Conservation (phyloP, 1,140 invertebrate species). For the Schlechtendalia chinensis region DNA sequence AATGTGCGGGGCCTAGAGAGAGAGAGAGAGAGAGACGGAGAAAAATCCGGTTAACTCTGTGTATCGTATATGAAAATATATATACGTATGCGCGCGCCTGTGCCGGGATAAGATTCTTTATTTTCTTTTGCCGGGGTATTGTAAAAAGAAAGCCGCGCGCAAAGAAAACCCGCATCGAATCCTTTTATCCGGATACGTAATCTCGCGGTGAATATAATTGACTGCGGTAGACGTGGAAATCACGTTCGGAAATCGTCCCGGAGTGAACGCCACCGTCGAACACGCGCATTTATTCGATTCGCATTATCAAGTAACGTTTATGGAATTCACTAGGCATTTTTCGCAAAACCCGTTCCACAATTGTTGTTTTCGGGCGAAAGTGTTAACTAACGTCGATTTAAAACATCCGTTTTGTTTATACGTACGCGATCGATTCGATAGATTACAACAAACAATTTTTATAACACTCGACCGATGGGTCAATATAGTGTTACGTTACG, state of each 20-base stretch:
- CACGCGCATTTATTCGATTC: not conserved
- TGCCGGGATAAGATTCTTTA: not conserved
- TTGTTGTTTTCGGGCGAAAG: no score
- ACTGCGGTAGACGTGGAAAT: slow-evolving; percentile 21
- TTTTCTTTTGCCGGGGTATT: not conserved
- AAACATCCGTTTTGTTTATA: no score
- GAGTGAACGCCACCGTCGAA: not conserved
- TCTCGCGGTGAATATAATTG: slow-evolving; percentile 11
- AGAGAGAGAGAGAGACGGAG: no score
- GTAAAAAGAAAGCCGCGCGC: slow-evolving; percentile 15
- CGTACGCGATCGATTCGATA: no score
- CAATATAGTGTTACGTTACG: no score
- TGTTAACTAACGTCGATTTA: no score
- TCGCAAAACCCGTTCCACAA: no score
- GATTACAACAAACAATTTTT: no score
- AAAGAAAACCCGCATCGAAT: slow-evolving; percentile 10
- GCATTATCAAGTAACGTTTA: not conserved
- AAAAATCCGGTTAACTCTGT: not conserved
- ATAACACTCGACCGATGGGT: no score
- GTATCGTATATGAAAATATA: no score
- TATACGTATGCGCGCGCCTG: not conserved
- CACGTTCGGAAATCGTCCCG: not conserved
- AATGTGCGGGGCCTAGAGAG: not conserved
- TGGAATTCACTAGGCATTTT: no score
- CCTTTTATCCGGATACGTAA: slow-evolving; percentile 24